Percentiles rank a stretch among this genome's conserved stretches.
Conservation (phyloP, 2,797 vertebrate genomes). For the Mergus octosetaceus region DNA sequence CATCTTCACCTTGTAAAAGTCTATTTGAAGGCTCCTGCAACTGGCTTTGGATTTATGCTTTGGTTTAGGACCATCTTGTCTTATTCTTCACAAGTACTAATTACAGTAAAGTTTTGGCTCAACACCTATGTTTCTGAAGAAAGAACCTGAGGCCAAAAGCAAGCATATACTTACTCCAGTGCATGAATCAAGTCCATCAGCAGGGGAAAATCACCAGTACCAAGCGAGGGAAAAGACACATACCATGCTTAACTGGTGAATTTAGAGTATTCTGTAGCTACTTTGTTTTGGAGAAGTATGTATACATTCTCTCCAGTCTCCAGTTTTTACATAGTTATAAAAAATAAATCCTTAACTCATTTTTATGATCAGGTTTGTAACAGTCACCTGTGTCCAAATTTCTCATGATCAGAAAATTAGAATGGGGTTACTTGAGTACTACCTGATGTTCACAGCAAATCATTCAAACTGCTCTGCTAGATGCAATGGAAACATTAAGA, state of each 20-base stretch:
- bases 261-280: no score
- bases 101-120: background rate
- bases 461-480: background rate
- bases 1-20: background rate
- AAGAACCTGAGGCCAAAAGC: background rate
- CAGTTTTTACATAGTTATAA: background rate
- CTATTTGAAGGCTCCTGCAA: background rate
- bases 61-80: background rate
- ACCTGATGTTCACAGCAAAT: background rate
- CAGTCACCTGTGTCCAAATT: background rate
- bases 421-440: background rate
- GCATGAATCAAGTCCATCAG: background rate
- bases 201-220: background rate
- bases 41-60: background rate
- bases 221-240: background rate
- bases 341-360: background rate
- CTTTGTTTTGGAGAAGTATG: background rate
- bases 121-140: background rate
- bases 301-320: background rate
- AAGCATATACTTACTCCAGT: background rate
- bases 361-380: background rate
- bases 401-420: background rate
- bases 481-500: background rate
- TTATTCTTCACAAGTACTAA: background rate
- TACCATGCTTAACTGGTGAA: accelerated